Evolutionary conservation across 2,888 invertebrate species (phyloP), one percentile per base, ranked within the genome.

Genomic region (Dermolepida albohirtum): DNA sequence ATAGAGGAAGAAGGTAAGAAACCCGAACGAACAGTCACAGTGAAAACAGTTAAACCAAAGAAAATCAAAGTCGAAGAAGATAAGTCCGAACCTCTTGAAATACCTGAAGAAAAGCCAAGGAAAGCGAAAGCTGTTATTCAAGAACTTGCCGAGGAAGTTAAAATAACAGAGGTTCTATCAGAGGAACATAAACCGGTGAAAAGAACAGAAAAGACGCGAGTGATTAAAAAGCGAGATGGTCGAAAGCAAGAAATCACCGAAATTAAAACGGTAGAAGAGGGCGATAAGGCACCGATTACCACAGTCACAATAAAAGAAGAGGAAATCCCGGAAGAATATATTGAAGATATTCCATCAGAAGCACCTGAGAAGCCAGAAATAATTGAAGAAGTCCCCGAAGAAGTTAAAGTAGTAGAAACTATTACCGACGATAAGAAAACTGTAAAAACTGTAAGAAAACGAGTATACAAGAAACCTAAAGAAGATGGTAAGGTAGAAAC

Each of bases 21-120:
- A 73, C 79, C 74, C 2, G 76, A 79, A 34, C 79, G 76, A 0
- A 79, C 79, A 5, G 77, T 81, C 2, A 74, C 73, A 5, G 67
- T 71, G 0, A 34, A 68, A 40, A 66, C 49, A 1, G 14, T 62
- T n/a, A 65, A 69, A 12, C 10, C 27, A 10, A 59, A 65, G 43
- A 52, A 69, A 39, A 10, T 34, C 6, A 70, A 64, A 44, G 39
- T 66, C 5, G 52, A 49, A 1, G 70, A 73, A 54, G 69, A 73
- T 6, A 67, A 52, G 41, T 14, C 43, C 14, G 40, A 43, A 44
- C 57, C 47, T 41, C 16, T 66, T 12, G 29, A 64, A 7, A 29
- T 40, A 2, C 49, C 41, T 1, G 40, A 59, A 29, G 44, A 7
- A 14, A 68, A 68, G 55, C 64, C 57, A 44, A 71, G 55, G 73